Conservation (phyloP, 2,797 vertebrate genomes). For the Anisognathus igniventris region DNA sequence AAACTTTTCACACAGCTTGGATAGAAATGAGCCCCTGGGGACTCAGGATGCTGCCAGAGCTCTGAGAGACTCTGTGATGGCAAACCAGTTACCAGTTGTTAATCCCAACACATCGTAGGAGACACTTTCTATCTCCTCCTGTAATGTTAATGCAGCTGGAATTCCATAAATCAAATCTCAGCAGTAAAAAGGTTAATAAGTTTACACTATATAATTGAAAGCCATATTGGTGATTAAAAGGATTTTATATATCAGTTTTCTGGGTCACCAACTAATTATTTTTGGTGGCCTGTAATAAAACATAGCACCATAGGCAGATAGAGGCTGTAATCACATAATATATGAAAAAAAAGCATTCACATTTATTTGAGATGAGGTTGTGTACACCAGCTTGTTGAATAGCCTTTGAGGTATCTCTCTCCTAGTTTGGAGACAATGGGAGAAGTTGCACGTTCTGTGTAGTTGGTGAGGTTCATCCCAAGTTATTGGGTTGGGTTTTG, state of each 20-base stretch:
- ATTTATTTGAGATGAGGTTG: conserved; percentile 17
- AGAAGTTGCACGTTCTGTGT: background rate
- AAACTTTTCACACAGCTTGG: background rate
- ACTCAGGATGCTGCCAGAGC: background rate
- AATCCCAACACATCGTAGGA: conserved; percentile 44
- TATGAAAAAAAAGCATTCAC: conserved; percentile 31
- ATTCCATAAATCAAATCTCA: conserved; percentile 77
- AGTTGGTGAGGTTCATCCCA: background rate
- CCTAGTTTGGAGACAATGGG: background rate
- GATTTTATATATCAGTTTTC: conserved; percentile 79
- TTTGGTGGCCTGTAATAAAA: conserved; percentile 74
- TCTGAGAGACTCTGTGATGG: background rate
- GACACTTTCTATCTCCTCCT: conserved; percentile 60
- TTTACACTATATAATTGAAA: conserved; percentile 79
- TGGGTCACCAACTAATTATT: conserved; percentile 80
- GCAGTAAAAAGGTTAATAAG: conserved; percentile 82
- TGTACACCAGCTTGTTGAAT: background rate
- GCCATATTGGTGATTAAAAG: conserved; percentile 80
- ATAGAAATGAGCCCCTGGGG: conserved; percentile 28
- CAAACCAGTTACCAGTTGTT: conserved; percentile 49
- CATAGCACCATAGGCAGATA: conserved; percentile 48
- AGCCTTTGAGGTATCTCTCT: background rate
- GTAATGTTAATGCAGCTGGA: conserved; percentile 68
- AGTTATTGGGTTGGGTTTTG: conserved; percentile 33
- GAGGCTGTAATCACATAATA: conserved; percentile 60